Base-by-base conservation (phyloP, 2,888 invertebrate species). In the Ichneumon xanthorius region DNA sequence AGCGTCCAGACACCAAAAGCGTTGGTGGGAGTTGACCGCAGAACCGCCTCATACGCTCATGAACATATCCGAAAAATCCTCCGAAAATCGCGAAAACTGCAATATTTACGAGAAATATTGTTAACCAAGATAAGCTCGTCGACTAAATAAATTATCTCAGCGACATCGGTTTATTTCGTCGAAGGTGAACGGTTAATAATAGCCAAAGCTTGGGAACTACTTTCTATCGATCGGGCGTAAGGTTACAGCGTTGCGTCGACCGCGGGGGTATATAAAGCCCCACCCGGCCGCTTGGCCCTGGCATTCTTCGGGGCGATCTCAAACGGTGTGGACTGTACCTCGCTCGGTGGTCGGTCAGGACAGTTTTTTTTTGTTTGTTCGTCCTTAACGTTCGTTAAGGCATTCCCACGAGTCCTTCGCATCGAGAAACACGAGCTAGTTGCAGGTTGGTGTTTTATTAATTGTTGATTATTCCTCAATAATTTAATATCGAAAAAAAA, bases 401-500 rank as follows among this genome's bases (percentile, higher is more conserved):
- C 83, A 81, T 80, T 86, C 75, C 80, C 55, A 86, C 82, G 86
- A 87, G 87, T 86, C 68, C 87, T 88, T 87, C 87, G 86, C 88
- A 85, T 87, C 88, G 88, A 88, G 88, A 90, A 88, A 89, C 89
- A 89, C 92, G 91, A 92, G 92, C 90, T 87, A 88, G 91, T 91
- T 91, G 92, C 92, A 93, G 93, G 93, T 93, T 93, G 92, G 93
- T 93, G 88, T 82, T 85, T 82, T 82, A 87, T 82, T 86, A 87
- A 86, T 89, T 89, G 88, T 89, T 88, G 88, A 88, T 88, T 88
- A 86, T 86, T 86, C 75, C 61, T 82, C 84, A 87, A 82, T 84
- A 87, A 80, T 85, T 82, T 84, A 87, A 84, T 84, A 87, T 67
- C 80, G 81, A 87, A 73, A 87, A 84, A 83, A 87, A 77, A 87